Base-by-base conservation (phyloP, 2,797 vertebrate genomes). In the Anomalospiza imberbis region DNA sequence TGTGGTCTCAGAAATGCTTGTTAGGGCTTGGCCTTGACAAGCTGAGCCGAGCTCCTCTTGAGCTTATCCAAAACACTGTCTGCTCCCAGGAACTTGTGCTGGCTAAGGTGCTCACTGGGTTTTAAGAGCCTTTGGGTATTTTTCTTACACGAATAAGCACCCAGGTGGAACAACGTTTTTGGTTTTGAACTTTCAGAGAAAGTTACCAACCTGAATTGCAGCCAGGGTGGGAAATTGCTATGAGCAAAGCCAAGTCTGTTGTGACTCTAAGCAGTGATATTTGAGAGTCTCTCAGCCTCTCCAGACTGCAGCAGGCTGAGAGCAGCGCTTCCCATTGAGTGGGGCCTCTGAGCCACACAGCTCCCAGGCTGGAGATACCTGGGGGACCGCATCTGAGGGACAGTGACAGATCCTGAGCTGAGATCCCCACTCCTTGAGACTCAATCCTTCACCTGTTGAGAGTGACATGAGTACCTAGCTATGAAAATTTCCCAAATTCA, bases 381-480 rank as follows among this genome's bases (percentile, higher is more conserved):
- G 26, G 13, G 34, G 32, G 4, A 5, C 4, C 22, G 36, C 14
- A n/a, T 48, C 44, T n/a, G 20, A 31, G 18, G 38, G 40, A 17
- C 47, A 53, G 2, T 29, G 40, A 47, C 3, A 10, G 13, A 47
- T 54, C 61, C 34, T 28, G 31, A n/a, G 31, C 54, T 36, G 34
- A 54, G 3, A 54, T 31, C 12, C 47, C 11, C 15, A 24, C 10
- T 54, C 9, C 6, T 6, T 53, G 32, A 55, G 10, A 26, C 31
- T 74, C 48, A 61, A 2, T 4, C 34, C 12, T 42, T 36, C 7
- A 11, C 3, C 5, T 2, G 0, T 2, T 42, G 32, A 32, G 21
- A 42, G 38, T 34, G 28, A 29, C 6, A 19, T 12, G 10, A 67
- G 24, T 7, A 32, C 48, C 40, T 34, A 5, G 1, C 40, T 28